phyloP scores from a whole-genome alignment of 2,113 vertebrate genomes.

The human (Homo sapiens) region DNA sequence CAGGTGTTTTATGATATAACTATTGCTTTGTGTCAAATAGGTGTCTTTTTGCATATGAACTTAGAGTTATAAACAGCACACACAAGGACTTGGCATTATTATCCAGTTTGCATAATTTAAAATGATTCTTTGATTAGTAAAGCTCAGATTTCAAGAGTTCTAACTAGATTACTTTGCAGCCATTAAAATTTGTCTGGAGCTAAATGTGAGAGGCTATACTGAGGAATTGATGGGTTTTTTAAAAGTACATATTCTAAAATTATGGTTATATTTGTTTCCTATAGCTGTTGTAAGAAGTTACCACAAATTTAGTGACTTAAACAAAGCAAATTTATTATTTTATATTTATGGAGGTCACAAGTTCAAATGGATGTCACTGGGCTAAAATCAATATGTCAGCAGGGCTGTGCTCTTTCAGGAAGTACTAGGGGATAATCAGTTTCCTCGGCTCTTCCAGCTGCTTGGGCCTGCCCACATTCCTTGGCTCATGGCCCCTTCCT shows the following conservation, averaged over 20 bases:
- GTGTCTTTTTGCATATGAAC: not conserved
- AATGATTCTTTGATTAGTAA: conserved; percentile 23
- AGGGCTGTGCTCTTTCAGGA: not conserved
- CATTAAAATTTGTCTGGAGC: not conserved
- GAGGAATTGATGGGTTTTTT: conserved; percentile 15
- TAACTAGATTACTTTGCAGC: not conserved
- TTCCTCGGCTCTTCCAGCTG: not conserved
- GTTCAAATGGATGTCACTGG: not conserved
- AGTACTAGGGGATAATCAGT: not conserved
- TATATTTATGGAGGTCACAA: not conserved
- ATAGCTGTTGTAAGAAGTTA: not conserved
- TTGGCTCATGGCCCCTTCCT: not conserved
- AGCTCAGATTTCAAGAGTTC: conserved; percentile 27
- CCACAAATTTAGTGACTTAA: conserved; percentile 4
- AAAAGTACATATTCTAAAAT: not conserved
- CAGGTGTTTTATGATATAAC: not conserved
- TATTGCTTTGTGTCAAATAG: not conserved
- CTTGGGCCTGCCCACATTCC: not conserved
- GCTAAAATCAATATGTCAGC: not conserved
- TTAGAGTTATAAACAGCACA: not conserved
- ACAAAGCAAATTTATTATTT: not conserved
- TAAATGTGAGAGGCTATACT: not conserved
- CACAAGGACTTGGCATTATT: not conserved
- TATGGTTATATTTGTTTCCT: not conserved
- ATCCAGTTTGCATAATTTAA: conserved; percentile 28